These are phyloP conservation scores for Tribolium castaneum DNA, from an alignment of 1,140 invertebrate species.

Conservation along the genomic window DNA sequence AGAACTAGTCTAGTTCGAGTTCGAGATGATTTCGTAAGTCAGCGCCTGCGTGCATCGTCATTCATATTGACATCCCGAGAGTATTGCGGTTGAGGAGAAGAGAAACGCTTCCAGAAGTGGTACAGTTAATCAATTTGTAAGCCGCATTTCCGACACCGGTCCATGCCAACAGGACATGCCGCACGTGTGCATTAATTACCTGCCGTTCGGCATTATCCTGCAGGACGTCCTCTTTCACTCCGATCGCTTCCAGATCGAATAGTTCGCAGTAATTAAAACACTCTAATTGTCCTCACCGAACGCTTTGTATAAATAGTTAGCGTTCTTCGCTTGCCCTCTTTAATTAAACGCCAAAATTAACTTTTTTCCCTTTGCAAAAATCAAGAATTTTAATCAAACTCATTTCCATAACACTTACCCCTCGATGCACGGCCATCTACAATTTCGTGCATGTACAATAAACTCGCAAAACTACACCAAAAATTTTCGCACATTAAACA, in stretches of 20 bases:
- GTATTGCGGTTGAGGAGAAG: conserved; percentile 35
- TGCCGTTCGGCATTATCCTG: conserved; percentile 21
- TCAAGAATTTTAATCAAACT: conserved; percentile 36
- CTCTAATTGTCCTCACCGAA: conserved; percentile 30
- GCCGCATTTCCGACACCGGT: conserved; percentile 41
- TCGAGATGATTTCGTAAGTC: conserved; percentile 27
- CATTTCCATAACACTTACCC: conserved; percentile 38
- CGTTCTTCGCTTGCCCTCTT: conserved; percentile 37
- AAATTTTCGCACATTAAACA: not conserved
- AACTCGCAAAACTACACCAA: not conserved
- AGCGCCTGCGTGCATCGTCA: conserved; percentile 34
- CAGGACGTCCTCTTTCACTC: conserved; percentile 12
- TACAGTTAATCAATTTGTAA: conserved; percentile 47
- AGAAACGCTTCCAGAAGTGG: conserved; percentile 42
- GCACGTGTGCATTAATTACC: conserved; percentile 37
- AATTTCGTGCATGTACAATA: conserved; percentile 36
- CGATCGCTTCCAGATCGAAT: conserved; percentile 25
- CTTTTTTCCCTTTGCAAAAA: conserved; percentile 38
- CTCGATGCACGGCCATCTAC: conserved; percentile 37
- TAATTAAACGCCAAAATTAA: conserved; percentile 41
- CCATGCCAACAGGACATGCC: conserved; percentile 31
- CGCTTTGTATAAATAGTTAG: conserved; percentile 38
- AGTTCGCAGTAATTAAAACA: conserved; percentile 38
- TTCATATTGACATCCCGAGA: conserved; percentile 41
- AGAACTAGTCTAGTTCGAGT: conserved; percentile 11